phyloP scores from a whole-genome alignment of 2,797 vertebrate genomes.

The Sitta carolinensis region DNA sequence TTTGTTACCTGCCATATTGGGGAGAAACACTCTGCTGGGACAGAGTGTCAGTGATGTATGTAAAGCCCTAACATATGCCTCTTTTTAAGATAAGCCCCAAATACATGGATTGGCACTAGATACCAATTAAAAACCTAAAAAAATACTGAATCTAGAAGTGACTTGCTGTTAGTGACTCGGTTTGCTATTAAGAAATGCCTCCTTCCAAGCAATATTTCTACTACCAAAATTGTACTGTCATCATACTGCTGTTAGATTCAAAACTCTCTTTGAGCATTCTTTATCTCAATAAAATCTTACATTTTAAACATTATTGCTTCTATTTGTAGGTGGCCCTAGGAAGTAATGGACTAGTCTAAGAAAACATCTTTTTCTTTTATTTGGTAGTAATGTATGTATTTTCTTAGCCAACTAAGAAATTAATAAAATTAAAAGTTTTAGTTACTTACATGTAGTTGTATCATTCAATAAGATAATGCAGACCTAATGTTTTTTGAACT shows the following conservation, averaged over 20 bases:
- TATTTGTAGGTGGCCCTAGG: not conserved
- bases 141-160: not conserved
- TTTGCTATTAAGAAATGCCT: not conserved
- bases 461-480: not conserved
- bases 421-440: not conserved
- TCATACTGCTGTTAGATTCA: not conserved
- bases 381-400: not conserved
- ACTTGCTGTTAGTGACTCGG: not conserved
- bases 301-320: not conserved
- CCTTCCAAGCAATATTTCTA: not conserved
- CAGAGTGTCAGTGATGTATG: not conserved
- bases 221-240: not conserved
- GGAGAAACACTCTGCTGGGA: not conserved
- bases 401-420: not conserved
- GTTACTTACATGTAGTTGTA: not conserved
- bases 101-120: not conserved
- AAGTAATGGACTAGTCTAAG: not conserved
- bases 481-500: not conserved
- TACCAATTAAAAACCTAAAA: not conserved
- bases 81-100: not conserved
- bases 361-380: not conserved
- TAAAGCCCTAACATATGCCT: constrained; percentile 2
- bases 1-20: not conserved
- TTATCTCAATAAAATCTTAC: not conserved
- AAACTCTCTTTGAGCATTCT: not conserved